phyloP scores from a whole-genome alignment of 2,888 invertebrate species.

The Minunthozetes semirufus region DNA sequence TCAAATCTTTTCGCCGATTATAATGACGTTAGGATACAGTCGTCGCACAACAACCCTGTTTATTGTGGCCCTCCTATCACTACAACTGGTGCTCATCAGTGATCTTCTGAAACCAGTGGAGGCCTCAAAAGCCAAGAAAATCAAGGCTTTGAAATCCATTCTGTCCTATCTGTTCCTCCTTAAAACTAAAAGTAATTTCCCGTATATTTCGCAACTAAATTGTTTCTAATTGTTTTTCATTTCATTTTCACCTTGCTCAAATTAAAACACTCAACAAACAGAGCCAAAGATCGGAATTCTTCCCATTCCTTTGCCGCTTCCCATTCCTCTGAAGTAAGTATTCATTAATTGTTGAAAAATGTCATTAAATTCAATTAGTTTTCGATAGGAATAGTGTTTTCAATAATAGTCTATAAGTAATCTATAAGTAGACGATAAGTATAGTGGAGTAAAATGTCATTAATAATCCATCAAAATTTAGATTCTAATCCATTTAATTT shows the following conservation, averaged over 20 bases:
- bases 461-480: too few relatives aligned
- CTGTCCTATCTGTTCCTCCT: constrained; percentile 18
- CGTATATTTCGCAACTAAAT: neutral
- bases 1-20: neutral
- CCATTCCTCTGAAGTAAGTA: constrained; percentile 28
- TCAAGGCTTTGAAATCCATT: neutral
- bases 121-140: neutral
- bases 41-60: constrained; percentile 18
- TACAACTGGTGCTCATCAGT: constrained; percentile 35
- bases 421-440: too few relatives aligned
- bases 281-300: constrained; percentile 34
- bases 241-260: too few relatives aligned
- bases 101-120: constrained; percentile 32
- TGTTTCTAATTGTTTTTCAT: neutral
- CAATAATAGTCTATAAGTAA: too few relatives aligned
- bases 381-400: too few relatives aligned
- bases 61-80: constrained; percentile 22
- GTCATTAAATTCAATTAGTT: too few relatives aligned
- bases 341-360: neutral
- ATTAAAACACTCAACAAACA: neutral
- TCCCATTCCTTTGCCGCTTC: constrained; percentile 33
- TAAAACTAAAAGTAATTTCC: constrained; percentile 31
- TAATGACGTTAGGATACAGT: constrained; percentile 28
- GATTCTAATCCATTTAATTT: too few relatives aligned
- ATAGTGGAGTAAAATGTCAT: too few relatives aligned